These are phyloP conservation scores for Aphaenogaster ashmeadi DNA, from an alignment of 1,140 invertebrate genomes.

Conservation along the genomic window DNA sequence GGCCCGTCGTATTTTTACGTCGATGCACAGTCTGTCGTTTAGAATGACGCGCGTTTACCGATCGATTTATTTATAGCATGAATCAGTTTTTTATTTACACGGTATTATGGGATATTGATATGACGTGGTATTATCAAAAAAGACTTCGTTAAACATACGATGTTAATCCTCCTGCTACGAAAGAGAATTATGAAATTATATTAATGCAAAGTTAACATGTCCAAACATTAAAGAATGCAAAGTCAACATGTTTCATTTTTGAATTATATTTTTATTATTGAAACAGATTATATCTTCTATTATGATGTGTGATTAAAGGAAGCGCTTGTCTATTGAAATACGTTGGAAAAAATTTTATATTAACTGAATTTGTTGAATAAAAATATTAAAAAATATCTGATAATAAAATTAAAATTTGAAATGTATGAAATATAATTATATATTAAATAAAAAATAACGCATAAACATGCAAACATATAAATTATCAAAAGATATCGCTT, in stretches of 20 bases:
- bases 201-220: background rate
- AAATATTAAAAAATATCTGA: background rate
- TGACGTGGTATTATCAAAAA: background rate
- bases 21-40: background rate
- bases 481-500: slow-evolving; percentile 32
- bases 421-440: background rate
- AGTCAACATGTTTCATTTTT: background rate
- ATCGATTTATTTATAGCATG: slow-evolving; percentile 16
- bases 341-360: background rate
- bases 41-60: slow-evolving; percentile 20
- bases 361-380: background rate
- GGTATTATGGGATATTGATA: no score
- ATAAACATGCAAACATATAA: background rate
- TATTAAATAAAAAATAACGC: background rate
- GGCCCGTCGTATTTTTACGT: background rate
- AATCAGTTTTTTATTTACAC: background rate
- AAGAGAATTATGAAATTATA: background rate
- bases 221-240: background rate
- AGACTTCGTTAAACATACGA: background rate
- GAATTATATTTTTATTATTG: background rate
- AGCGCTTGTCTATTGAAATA: background rate
- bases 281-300: background rate
- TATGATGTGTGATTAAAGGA: background rate
- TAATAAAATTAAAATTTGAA: background rate
- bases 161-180: background rate